A percentile compares a stretch with the other conserved stretches of the same genome.
Conservation (phyloP, 2,797 vertebrate genomes). For the Paguma larvata region DNA sequence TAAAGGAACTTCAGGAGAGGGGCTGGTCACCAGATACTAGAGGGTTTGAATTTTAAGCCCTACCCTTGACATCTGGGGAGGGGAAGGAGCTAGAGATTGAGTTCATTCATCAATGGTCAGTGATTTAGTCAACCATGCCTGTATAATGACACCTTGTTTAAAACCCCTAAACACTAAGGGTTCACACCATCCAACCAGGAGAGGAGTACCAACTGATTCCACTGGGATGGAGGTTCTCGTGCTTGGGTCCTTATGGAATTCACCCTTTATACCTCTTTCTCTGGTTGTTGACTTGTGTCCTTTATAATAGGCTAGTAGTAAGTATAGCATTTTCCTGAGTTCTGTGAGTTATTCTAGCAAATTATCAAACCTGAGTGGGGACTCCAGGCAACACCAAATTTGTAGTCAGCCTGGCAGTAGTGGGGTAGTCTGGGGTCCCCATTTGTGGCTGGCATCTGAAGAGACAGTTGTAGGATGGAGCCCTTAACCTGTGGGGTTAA, state of each 20-base stretch:
- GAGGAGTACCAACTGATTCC: background rate
- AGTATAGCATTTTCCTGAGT: background rate
- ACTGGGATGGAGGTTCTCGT: background rate
- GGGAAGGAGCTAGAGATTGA: background rate
- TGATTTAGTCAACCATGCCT: background rate
- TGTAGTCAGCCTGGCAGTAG: background rate
- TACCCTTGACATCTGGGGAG: background rate
- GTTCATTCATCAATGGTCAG: background rate
- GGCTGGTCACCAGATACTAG: background rate
- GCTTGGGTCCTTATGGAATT: background rate
- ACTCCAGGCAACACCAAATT: background rate
- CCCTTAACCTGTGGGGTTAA: background rate
- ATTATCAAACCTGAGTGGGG: background rate
- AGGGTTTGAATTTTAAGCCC: background rate
- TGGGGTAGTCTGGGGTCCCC: too few species aligned
- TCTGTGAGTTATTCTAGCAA: background rate
- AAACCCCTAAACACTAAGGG: background rate
- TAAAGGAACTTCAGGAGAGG: background rate
- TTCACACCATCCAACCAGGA: background rate
- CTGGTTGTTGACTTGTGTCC: background rate
- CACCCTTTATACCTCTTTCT: background rate
- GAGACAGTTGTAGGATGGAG: background rate
- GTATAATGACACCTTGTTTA: background rate
- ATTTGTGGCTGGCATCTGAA: background rate
- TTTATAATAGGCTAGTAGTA: background rate